Base-by-base conservation (phyloP, 23 tunicate species). In the Ascidia mentula region DNA sequence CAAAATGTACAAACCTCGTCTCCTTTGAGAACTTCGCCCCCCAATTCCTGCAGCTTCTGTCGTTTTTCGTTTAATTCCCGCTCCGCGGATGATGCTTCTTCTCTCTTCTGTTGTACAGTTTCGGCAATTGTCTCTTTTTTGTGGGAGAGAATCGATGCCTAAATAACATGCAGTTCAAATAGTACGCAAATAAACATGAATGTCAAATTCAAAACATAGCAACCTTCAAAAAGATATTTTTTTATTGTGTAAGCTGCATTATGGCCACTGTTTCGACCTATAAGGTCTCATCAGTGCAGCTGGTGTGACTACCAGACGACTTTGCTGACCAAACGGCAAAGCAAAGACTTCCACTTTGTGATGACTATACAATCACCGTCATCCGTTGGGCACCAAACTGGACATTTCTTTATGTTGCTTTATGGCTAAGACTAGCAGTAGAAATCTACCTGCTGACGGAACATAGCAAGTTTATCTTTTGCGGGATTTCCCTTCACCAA, bases 1-100 rank as follows among this genome's bases (percentile, higher is more conserved):
- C 32, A 8, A 15, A 72, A 18, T 37, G 6, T 37, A 37, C 84
- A 81, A 0, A 90, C 90, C 32, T 84, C 92, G 0, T 92, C 98
- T 38, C 98, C 98, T 24, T 91, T 84, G 36, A 92, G 38, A 12
- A 92, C 98, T 60, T 92, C 85, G 6, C 97, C 98, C 0, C 98
- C 98, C 69, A 84, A 40, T 18, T 88, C 86, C 22, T 65, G 45
- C 1, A 92, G 83, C 15, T 59, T 38, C 39, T 78, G 45, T 46
- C 98, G 75, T 60, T 92, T 92, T 38, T 69, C 85, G 5, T 4
- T n/a, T 36, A 92, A 36, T 46, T 92, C 98, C 28, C 73, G 42
- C 40, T 92, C 86, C 18, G 88, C 30, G 9, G 70, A 38, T n/a
- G 80, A 74, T 5, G 73, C 69, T 74, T 92, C 98, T 69, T 92